These are phyloP conservation scores for Diadumene lineata DNA, from an alignment of 92 coral and sea anemone species.

Conservation along the genomic window DNA sequence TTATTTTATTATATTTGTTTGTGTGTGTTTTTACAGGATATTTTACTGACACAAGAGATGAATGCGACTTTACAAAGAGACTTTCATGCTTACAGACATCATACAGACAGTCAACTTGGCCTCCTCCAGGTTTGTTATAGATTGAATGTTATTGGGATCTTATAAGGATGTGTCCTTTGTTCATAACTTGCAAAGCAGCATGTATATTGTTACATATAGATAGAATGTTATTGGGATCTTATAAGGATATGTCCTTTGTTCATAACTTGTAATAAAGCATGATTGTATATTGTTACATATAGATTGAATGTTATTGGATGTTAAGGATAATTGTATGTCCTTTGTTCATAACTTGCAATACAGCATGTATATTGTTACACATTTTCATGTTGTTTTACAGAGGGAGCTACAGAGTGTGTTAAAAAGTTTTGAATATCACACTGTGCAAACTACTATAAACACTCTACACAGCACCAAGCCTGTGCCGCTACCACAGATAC, in stretches of 20 bases:
- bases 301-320: not conserved
- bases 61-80: slow-evolving; percentile 63
- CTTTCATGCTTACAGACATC: slow-evolving; percentile 54
- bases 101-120: slow-evolving; percentile 73
- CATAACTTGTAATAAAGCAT: too few relatives aligned
- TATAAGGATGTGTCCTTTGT: too few relatives aligned
- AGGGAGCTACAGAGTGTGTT: slow-evolving; percentile 76
- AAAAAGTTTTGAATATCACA: slow-evolving; percentile 79
- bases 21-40: slow-evolving; percentile 52
- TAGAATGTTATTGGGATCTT: not conserved
- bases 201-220: too few relatives aligned
- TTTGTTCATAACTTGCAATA: not conserved
- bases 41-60: slow-evolving; percentile 84
- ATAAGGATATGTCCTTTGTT: too few relatives aligned
- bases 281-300: too few relatives aligned
- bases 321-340: too few relatives aligned
- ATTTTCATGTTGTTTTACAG: slow-evolving; percentile 32
- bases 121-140: slow-evolving; percentile 62
- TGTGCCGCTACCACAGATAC: slow-evolving; percentile 23
- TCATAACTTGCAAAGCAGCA: too few relatives aligned
- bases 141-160: not conserved
- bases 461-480: slow-evolving; percentile 71
- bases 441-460: slow-evolving; percentile 63
- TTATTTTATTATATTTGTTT: too few relatives aligned
- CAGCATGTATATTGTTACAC: not conserved